A percentile compares a stretch with the other conserved stretches of the same genome.
Conservation (phyloP, 2,797 vertebrate species). For the Anas georgica region DNA sequence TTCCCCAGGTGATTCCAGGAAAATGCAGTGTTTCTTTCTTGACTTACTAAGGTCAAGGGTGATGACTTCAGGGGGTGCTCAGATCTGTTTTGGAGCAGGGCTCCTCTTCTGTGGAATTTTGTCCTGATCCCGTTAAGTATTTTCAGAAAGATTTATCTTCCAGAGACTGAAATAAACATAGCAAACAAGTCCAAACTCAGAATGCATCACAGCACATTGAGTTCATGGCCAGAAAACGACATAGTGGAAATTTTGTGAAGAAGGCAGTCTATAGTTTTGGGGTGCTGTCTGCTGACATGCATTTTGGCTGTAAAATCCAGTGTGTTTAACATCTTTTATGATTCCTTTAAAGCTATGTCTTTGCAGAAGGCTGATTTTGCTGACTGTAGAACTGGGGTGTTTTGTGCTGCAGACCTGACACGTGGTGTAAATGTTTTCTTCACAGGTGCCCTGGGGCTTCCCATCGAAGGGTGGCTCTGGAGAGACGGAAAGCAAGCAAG, state of each 20-base stretch:
- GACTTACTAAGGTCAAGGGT: not conserved
- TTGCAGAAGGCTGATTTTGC: not conserved
- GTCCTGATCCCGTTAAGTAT: not conserved
- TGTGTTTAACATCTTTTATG: not conserved
- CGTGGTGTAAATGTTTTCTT: not conserved
- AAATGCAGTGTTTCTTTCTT: not conserved
- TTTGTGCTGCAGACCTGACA: not conserved
- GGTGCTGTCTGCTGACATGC: not conserved
- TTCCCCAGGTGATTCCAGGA: not conserved
- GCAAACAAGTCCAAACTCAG: not conserved
- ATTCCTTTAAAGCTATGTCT: not conserved
- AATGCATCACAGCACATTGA: not conserved
- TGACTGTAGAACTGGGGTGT: fast-evolving
- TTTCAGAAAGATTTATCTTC: not conserved
- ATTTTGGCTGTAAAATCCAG: not conserved
- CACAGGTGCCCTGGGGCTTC: constrained; percentile 93
- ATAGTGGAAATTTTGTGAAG: not conserved
- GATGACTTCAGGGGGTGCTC: not conserved
- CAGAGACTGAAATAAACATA: not conserved
- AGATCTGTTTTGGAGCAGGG: not conserved
- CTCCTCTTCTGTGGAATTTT: not conserved
- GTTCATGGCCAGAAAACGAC: not conserved
- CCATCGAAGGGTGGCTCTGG: constrained; percentile 84
- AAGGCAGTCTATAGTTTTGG: not conserved
- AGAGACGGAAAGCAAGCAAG: constrained; percentile 82